Evolutionary conservation across 2,797 vertebrate genomes (phyloP), one percentile per base, ranked within the genome.

Genomic region (Naso thynnoides): DNA sequence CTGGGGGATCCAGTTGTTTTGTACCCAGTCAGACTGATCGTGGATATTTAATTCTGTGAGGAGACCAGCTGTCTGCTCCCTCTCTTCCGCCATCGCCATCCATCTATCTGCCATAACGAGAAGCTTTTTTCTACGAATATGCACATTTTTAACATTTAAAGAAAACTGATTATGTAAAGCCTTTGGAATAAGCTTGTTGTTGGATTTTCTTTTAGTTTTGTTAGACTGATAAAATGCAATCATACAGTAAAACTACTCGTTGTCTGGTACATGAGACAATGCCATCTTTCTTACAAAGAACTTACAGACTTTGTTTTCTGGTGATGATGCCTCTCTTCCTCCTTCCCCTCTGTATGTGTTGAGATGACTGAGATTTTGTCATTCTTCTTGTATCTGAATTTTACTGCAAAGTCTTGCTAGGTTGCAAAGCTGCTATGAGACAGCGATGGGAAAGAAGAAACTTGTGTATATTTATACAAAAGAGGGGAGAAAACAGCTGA

Each of bases 371-470:
- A 88, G 88, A 93, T 89, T 88, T 87, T 86, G 92, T 89, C 93
- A 86, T 93, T 90, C 88, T 87, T 93, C 84, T 83, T 91, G 91
- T 94, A 88, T 92, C 90, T 90, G 89, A 87, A 88, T 94, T 94
- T 95, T 91, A 92, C 88, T 90, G 90, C 92, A 79, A 94, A 92
- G 92, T 93, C 94, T 96, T 96, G 95, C 95, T 95, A 94, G 93
- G 93, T 95, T 93, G 94, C 93, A 95, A 95, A 94, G 95, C 96
- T 97, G 95, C 96, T 97, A 95, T 89, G 89, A 91, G 93, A 94
- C 91, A 92, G 94, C 89, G 84, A 90, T 91, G 89, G 93, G 92
- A 94, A 87, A 92, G 89, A 94, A 81, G 90, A 94, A 52, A 70
- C 76, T 92, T 89, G 94, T 96, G 95, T 96, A 95, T 92, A 94